These are phyloP conservation scores for Daktulosphaira vitifoliae DNA, from an alignment of 1,140 invertebrate genomes.

Conservation along the genomic window DNA sequence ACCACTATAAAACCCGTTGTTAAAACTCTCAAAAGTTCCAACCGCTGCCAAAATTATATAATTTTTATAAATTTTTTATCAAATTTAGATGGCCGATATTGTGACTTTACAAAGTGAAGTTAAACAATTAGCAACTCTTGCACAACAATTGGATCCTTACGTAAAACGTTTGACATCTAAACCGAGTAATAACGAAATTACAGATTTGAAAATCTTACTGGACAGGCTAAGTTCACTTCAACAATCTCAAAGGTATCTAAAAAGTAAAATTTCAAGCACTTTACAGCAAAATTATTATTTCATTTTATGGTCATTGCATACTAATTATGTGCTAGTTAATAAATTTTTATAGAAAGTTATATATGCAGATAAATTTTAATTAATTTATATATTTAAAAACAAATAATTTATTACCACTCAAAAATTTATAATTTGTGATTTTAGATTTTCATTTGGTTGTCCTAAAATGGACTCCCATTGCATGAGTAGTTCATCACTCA, in stretches of 20 bases:
- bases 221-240: conserved; percentile 50
- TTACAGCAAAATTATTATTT: too few species aligned
- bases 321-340: too few species aligned
- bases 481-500: conserved; percentile 11
- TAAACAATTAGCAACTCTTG: conserved; percentile 54
- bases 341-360: too few species aligned
- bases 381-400: too few species aligned
- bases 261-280: too few species aligned
- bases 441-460: conserved; percentile 17
- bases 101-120: conserved; percentile 54
- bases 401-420: too few species aligned
- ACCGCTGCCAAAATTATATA: too few species aligned
- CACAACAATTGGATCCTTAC: conserved; percentile 56
- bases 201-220: conserved; percentile 48
- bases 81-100: conserved; percentile 56
- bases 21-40: too few species aligned
- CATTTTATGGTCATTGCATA: too few species aligned
- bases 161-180: conserved; percentile 48
- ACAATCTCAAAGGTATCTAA: conserved; percentile 33
- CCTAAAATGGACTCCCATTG: conserved; percentile 29
- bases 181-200: conserved; percentile 38
- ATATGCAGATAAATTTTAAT: too few species aligned
- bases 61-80: conserved; percentile 30
- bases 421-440: too few species aligned
- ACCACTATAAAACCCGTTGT: too few species aligned